Base-by-base conservation (phyloP, 2,888 invertebrate genomes). In the Cephonodes hylas region DNA sequence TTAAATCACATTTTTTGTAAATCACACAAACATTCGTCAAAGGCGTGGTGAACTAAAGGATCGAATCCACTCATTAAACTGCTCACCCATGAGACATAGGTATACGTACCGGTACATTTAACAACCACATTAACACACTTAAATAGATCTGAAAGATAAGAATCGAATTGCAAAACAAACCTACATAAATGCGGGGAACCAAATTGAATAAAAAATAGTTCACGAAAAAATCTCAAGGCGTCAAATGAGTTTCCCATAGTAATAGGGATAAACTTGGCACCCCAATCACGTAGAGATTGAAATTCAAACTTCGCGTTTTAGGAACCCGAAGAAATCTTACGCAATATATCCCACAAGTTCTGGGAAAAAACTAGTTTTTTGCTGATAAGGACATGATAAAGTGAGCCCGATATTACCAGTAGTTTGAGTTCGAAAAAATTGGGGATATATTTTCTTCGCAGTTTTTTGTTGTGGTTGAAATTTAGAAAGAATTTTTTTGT, bases 281-380 rank as follows among this genome's bases (percentile, higher is more conserved):
- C 45, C 75, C 64, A 64, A 69, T 74, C 79, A 77, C 77, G 76
- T 76, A 67, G 34, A 66, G 66, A 72, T 70, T 66, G 60, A 70
- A 78, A 63, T 74, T 66, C 64, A 68, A 76, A 71, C 71, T 72
- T 69, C 59, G 61, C 66, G 64, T 72, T 74, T 69, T 67, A 67
- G 66, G 60, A 67, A 61, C 64, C 68, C 60, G 64, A 58, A 42
- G 18, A 48, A 60, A 53, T 20, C 42, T 27, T 18, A 10, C 18
- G 15, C 23, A 25, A 66, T 68, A 67, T 58, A 48, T 66, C 56
- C 60, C 58, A 61, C 31, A 42, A 53, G 42, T 48, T 42, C 10
- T 25, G 20, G 20, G 20, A 25, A 59, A 59, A 58, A 48, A 62
- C 48, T 60, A 48, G 53, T 60, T 60, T 48, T 59, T 25, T 48